Conservation (phyloP, 2,888 invertebrate species). For the Chymomyza amoena region DNA sequence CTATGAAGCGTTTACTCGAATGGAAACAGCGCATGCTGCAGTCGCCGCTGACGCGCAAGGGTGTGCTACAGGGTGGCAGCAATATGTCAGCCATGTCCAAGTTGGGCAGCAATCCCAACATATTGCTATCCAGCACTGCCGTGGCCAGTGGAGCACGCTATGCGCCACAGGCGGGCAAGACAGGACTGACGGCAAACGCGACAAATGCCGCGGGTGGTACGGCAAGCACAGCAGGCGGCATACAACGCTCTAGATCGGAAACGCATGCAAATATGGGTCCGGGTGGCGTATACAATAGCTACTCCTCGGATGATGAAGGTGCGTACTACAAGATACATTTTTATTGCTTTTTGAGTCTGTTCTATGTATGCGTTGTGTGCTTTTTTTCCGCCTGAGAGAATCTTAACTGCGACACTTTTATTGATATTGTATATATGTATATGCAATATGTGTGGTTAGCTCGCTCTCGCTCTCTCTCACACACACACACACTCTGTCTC, state of each 20-base stretch:
- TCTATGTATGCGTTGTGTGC: slow-evolving; percentile 6
- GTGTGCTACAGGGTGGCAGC: slow-evolving; percentile 80
- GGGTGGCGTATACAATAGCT: slow-evolving; percentile 85
- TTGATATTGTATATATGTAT: neutral
- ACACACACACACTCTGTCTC: slow-evolving; percentile 12
- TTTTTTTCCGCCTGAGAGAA: slow-evolving; percentile 1
- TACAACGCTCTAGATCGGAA: slow-evolving; percentile 79
- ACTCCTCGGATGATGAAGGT: slow-evolving; percentile 96
- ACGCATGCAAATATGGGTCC: slow-evolving; percentile 80
- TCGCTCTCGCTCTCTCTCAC: slow-evolving; percentile 28
- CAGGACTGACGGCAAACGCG: slow-evolving; percentile 33
- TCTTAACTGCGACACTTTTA: neutral
- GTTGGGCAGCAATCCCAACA: slow-evolving; percentile 77
- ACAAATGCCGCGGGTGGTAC: slow-evolving; percentile 20
- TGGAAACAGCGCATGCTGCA: slow-evolving; percentile 96
- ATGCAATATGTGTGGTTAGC: slow-evolving; percentile 22
- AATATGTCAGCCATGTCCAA: slow-evolving; percentile 79
- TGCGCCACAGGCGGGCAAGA: slow-evolving; percentile 52
- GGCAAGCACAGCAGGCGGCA: slow-evolving; percentile 35
- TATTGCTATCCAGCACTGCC: slow-evolving; percentile 71
- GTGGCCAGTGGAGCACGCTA: slow-evolving; percentile 71
- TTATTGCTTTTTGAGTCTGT: slow-evolving; percentile 3
- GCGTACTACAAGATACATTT: slow-evolving; percentile 76
- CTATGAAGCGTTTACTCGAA: slow-evolving; percentile 92
- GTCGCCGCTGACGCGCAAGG: slow-evolving; percentile 90